Conservation (phyloP, 2,113 vertebrate genomes). For the Rhodinocichla rosea region DNA sequence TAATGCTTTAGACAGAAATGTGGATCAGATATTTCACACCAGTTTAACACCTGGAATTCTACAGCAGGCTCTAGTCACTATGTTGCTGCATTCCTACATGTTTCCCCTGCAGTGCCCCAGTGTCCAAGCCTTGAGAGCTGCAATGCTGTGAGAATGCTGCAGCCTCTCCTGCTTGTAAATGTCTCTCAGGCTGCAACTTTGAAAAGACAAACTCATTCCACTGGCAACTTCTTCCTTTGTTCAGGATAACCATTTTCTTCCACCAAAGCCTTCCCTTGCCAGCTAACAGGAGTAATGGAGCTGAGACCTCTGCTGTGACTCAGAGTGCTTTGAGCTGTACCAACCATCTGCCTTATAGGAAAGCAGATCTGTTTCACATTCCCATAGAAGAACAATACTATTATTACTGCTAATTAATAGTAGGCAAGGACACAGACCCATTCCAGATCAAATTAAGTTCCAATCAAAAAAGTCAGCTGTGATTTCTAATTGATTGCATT, state of each 20-base stretch:
- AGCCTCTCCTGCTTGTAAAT: not conserved
- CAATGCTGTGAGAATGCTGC: not conserved
- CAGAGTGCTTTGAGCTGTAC: not conserved
- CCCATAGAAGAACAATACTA: not conserved
- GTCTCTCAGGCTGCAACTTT: not conserved
- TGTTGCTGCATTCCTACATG: not conserved
- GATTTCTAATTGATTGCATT: constrained; percentile 9
- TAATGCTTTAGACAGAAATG: constrained; percentile 35
- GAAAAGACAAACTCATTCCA: not conserved
- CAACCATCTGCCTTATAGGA: not conserved
- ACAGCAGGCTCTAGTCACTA: not conserved
- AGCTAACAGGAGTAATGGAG: not conserved
- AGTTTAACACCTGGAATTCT: not conserved
- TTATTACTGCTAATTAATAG: constrained; percentile 28
- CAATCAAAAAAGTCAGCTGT: not conserved
- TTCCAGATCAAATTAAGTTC: constrained; percentile 16
- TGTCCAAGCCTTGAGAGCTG: not conserved
- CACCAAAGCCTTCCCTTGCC: not conserved
- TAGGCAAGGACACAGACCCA: not conserved
- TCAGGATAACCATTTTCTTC: not conserved
- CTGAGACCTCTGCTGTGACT: not conserved
- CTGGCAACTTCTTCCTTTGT: not conserved
- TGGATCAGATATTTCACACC: not conserved
- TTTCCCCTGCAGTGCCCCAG: not conserved
- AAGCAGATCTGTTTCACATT: constrained; percentile 36